Evolutionary conservation across 2,797 vertebrate genomes (phyloP), one percentile per base, ranked within the genome.

Genomic region (Sebastolobus alascanus): DNA sequence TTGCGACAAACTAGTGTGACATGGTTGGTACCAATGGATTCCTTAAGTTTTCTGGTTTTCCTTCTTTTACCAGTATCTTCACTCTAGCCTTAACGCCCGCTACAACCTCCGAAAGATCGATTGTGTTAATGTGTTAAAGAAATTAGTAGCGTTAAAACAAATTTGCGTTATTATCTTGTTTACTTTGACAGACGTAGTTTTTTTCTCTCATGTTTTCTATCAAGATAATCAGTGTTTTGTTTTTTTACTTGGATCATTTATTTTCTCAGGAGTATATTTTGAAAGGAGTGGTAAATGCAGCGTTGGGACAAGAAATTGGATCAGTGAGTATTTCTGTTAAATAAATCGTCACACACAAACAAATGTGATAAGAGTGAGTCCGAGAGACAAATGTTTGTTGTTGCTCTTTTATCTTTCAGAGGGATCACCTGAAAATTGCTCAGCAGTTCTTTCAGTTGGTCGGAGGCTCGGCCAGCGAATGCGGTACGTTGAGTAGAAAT

Each of bases 361-460:
- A 65, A n/a, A 79, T 27, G 5, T 66, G 35, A 46, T 14, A 25
- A 68, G 18, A 73, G 65, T 10, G 3, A 22, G 10, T 22, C 60
- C 1, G 16, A 66, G 20, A 61, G 35, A 56, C 11, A 55, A 66
- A 43, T 55, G 2, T 71, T 22, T 77, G 68, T 73, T 4, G 8
- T 20, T 85, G 46, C 16, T 2, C 59, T 75, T 79, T 63, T 20
- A 25, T 84, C 73, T 94, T 93, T 67, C 89, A 99, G 98, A 97
- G 96, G 90, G 98, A 99, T 78, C 96, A 99, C 89, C 94, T 99
- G 89, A 99, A 99, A 96, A 97, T 97, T 80, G 98, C 98, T 75
- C 98, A 99, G 84, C 97, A 99, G 91, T 99, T 98, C 92, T 99
- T 99, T 87, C 98, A 99, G 95, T 84, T 99, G 91, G 98, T 99